A percentile compares a stretch with the other conserved stretches of the same genome.
Evolutionary conservation across 1,140 invertebrate species (phyloP).

Genomic region (Caenorhabditis remanei): DNA sequence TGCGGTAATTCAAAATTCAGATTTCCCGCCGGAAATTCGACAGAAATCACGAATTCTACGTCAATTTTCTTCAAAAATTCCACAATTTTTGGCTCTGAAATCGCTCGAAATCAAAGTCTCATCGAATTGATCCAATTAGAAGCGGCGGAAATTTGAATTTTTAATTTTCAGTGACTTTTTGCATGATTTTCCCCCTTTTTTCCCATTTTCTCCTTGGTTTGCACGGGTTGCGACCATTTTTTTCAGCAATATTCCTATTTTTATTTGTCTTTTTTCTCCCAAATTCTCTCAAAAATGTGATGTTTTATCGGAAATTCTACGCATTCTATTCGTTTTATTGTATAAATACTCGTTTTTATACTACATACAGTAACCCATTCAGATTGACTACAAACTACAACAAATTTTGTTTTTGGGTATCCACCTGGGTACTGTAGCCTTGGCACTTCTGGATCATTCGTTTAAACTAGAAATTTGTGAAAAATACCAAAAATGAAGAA

Average conservation of each 20-base stretch:
- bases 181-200: conserved; percentile 2
- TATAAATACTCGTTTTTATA: not conserved
- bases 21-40: not conserved
- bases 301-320: not conserved
- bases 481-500: no score
- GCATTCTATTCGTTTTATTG: not conserved
- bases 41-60: not conserved
- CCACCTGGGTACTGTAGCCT: not conserved
- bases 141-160: conserved; percentile 8
- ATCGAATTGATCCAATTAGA: not conserved
- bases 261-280: not conserved
- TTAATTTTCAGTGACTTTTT: no score
- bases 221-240: not conserved
- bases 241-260: not conserved
- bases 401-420: not conserved
- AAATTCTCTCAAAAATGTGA: not conserved
- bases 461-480: no score
- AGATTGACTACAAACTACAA: no score
- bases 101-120: not conserved
- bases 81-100: not conserved
- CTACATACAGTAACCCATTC: no score
- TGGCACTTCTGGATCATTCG: not conserved
- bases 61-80: not conserved
- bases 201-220: not conserved
- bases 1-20: not conserved